These are phyloP conservation scores for Chorisops tibialis DNA, from an alignment of 2,888 invertebrate species.

Conservation along the genomic window DNA sequence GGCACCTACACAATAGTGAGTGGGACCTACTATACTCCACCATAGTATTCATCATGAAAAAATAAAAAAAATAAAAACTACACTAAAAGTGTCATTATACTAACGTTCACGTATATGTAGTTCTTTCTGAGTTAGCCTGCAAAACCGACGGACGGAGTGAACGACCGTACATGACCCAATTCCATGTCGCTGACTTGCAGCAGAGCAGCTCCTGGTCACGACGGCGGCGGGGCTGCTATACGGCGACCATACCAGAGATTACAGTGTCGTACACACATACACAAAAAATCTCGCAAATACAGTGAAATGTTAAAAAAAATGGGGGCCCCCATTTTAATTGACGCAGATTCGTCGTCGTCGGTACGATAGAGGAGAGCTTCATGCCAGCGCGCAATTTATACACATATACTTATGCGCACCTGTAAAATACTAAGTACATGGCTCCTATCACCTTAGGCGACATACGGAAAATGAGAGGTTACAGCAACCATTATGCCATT, in stretches of 20 bases:
- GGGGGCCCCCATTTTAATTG: not conserved
- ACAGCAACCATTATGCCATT: too few relatives aligned
- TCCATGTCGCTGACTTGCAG: slow-evolving; percentile 62
- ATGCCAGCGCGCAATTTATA: too few relatives aligned
- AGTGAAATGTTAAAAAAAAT: not conserved
- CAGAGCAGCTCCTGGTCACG: slow-evolving; percentile 4
- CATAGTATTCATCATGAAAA: too few relatives aligned
- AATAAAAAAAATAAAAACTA: too few relatives aligned
- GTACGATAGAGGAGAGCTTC: not conserved
- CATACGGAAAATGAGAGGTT: too few relatives aligned
- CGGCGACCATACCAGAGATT: slow-evolving; percentile 12
- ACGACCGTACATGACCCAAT: slow-evolving; percentile 65
- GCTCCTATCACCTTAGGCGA: too few relatives aligned
- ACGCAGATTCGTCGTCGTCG: not conserved
- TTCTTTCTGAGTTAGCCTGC: slow-evolving; percentile 24
- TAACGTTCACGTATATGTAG: not conserved
- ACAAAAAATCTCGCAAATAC: not conserved
- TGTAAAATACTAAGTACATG: too few relatives aligned
- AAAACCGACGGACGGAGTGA: slow-evolving; percentile 49
- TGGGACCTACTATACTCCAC: not conserved
- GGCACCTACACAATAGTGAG: slow-evolving; percentile 23
- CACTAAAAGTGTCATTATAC: too few relatives aligned
- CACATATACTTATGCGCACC: too few relatives aligned
- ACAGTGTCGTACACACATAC: slow-evolving; percentile 1
- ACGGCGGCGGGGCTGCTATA: slow-evolving; percentile 4